Evolutionary conservation across 2,113 vertebrate genomes (phyloP).

Genomic region (Pedionomus torquatus): DNA sequence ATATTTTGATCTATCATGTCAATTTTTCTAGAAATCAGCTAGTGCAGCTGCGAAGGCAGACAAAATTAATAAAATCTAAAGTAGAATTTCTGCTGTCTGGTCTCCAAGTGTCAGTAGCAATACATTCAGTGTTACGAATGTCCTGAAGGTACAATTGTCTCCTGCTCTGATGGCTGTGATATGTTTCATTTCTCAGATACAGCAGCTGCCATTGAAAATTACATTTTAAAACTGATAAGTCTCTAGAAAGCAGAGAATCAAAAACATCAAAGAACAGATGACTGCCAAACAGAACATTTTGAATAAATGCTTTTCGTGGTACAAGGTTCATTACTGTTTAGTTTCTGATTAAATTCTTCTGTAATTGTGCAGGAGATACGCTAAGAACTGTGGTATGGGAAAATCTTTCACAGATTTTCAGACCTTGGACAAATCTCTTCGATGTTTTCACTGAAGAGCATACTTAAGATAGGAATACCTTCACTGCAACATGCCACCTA

Average conservation of each 20-base stretch:
- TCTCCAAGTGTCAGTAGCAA: constrained; percentile 66
- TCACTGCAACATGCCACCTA: not conserved
- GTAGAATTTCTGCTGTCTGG: constrained; percentile 27
- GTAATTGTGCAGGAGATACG: not conserved
- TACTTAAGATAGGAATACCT: not conserved
- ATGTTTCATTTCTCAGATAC: constrained; percentile 49
- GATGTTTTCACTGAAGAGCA: not conserved
- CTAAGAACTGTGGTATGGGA: not conserved
- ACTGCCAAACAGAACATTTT: not conserved
- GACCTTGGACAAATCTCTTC: not conserved
- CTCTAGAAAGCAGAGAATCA: constrained; percentile 31
- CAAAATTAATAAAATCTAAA: constrained; percentile 36
- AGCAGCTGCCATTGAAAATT: constrained; percentile 56
- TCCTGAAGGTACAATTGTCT: constrained; percentile 41
- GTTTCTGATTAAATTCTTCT: not conserved
- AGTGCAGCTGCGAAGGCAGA: constrained; percentile 47
- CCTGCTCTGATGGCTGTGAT: constrained; percentile 7
- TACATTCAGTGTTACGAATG: constrained; percentile 42
- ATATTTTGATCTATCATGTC: not conserved
- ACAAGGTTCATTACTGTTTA: not conserved
- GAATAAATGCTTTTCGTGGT: not conserved
- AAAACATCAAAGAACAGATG: not conserved
- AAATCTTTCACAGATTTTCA: not conserved
- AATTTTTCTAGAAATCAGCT: constrained; percentile 33
- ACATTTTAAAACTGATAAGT: constrained; percentile 56